A percentile compares a stretch with the other conserved stretches of the same genome.
These are phyloP conservation scores for Festucalex cinctus DNA, from an alignment of 2,113 vertebrate genomes.

Conservation along the genomic window DNA sequence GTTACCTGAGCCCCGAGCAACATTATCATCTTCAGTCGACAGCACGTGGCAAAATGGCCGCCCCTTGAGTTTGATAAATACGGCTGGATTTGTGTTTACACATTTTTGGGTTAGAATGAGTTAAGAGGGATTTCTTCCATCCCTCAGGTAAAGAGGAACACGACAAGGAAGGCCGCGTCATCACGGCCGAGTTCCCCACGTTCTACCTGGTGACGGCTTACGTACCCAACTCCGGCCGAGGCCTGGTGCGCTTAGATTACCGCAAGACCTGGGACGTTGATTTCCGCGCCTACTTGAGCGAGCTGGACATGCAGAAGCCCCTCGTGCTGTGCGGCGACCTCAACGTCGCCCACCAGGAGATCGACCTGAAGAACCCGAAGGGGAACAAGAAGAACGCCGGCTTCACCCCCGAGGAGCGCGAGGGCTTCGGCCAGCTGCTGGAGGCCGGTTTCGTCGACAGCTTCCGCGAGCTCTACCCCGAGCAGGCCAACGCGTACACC, in stretches of 20 bases:
- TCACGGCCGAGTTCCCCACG: conserved; percentile 82
- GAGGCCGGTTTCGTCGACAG: conserved; percentile 78
- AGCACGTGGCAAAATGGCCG: too few species aligned
- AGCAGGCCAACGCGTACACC: conserved; percentile 79
- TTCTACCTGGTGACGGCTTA: conserved; percentile 84
- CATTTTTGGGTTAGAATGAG: too few species aligned
- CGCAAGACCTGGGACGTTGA: conserved; percentile 86
- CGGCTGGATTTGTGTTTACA: too few species aligned
- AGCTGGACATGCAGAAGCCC: conserved; percentile 79
- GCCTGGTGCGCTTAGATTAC: conserved; percentile 84
- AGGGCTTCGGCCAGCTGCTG: conserved; percentile 80
- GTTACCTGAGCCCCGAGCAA: too few species aligned
- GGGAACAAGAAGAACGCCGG: conserved; percentile 87
- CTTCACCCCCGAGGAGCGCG: conserved; percentile 83
- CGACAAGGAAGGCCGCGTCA: conserved; percentile 86
- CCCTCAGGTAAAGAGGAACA: conserved; percentile 84
- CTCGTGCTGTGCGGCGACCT: conserved; percentile 87
- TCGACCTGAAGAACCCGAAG: conserved; percentile 88
- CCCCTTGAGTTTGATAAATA: too few species aligned
- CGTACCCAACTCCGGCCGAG: conserved; percentile 82
- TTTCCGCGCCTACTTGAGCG: conserved; percentile 78
- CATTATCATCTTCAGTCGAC: too few species aligned
- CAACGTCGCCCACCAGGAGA: conserved; percentile 87
- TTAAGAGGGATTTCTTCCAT: neutral
- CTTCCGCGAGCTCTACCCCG: conserved; percentile 84